Evolutionary conservation across 1,140 invertebrate species (phyloP).

Genomic region (Pteromalus puparum): DNA sequence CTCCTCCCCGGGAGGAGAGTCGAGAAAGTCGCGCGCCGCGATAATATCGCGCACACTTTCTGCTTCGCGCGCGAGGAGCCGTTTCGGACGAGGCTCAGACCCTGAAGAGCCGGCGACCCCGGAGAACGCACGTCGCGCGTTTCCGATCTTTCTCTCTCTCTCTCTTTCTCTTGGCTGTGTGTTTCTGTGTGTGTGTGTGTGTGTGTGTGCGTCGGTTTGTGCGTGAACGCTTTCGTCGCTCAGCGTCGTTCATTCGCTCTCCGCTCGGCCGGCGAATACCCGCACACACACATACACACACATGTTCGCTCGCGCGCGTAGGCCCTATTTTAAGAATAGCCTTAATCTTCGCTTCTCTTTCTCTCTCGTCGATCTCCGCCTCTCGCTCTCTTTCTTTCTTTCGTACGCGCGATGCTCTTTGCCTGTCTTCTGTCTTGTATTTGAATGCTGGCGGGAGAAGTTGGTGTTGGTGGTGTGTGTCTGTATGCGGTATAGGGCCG

Average conservation of each 20-base stretch:
- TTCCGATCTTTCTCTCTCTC: conserved; percentile 57
- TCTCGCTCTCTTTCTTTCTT: conserved; percentile 50
- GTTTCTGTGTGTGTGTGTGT: conserved; percentile 39
- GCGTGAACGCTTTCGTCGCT: conserved; percentile 29
- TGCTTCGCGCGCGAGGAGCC: conserved; percentile 57
- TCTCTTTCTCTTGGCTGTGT: conserved; percentile 55
- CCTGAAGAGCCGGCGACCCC: conserved; percentile 72
- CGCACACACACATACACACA: neutral
- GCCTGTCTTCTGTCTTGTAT: neutral
- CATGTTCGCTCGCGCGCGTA: neutral
- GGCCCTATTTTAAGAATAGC: conserved; percentile 71
- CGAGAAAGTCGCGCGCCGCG: conserved; percentile 60
- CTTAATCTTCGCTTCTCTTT: conserved; percentile 61
- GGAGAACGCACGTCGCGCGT: conserved; percentile 63
- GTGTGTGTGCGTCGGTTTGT: too few relatives aligned
- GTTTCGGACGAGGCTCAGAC: conserved; percentile 71
- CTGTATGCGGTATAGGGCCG: neutral
- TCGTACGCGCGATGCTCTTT: conserved; percentile 18
- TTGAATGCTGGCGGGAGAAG: conserved; percentile 19
- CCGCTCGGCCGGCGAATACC: neutral
- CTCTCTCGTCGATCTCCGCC: conserved; percentile 52
- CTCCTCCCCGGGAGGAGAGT: conserved; percentile 58
- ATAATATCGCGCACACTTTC: conserved; percentile 50
- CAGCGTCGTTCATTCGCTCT: conserved; percentile 42
- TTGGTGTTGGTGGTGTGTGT: neutral